Conservation (phyloP, 2,797 vertebrate species). For the Melopsittacus undulatus region DNA sequence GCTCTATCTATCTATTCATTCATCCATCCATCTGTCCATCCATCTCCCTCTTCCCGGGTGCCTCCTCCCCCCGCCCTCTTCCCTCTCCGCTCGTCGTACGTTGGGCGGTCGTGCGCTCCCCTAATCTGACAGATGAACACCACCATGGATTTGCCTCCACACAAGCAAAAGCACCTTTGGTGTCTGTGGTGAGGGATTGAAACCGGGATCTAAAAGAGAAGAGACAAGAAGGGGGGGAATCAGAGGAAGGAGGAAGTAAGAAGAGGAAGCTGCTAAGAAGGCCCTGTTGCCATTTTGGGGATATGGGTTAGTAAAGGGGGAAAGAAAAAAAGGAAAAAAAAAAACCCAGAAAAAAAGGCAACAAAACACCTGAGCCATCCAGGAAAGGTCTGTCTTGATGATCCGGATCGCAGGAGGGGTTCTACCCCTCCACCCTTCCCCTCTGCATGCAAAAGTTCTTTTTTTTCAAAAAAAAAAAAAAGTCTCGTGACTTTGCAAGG, state of each 20-base stretch:
- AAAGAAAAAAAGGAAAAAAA: not conserved
- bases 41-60: no score
- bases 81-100: conserved; percentile 29
- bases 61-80: no score
- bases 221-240: not conserved
- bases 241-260: not conserved
- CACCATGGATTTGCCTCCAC: conserved; percentile 74
- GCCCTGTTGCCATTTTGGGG: not conserved
- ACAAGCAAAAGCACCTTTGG: conserved; percentile 71
- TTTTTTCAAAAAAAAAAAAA: no score
- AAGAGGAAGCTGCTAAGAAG: not conserved
- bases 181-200: conserved; percentile 61
- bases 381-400: conserved; percentile 7
- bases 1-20: not conserved
- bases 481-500: not conserved
- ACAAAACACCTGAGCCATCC: conserved; percentile 20
- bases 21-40: not conserved
- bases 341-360: not conserved
- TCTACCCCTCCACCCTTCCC: not conserved
- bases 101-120: conserved; percentile 34
- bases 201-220: conserved; percentile 64
- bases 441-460: conserved; percentile 69
- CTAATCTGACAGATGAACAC: conserved; percentile 74
- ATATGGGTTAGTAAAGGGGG: not conserved
- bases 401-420: not conserved